phyloP scores from a whole-genome alignment of 2,888 invertebrate species.

The Apocheima hispidaria region DNA sequence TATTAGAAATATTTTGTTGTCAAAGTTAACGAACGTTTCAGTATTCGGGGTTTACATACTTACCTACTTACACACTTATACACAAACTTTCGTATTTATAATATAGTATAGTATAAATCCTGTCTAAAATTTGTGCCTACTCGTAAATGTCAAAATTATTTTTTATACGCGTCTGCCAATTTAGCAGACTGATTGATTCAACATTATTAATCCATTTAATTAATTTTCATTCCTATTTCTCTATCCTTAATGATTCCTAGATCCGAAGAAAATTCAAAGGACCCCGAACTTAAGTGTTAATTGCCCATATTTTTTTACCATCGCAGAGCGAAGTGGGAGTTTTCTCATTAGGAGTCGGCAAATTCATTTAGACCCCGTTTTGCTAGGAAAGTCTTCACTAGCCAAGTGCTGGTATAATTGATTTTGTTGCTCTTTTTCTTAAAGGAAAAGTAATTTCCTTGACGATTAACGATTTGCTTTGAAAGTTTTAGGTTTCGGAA shows the following conservation, averaged over 20 bases:
- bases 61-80: no score
- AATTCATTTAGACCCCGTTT: constrained; percentile 69
- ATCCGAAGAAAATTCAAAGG: constrained; percentile 35
- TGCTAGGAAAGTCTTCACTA: constrained; percentile 47
- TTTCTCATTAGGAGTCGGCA: constrained; percentile 75
- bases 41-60: no score
- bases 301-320: constrained; percentile 61
- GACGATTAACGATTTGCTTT: constrained; percentile 33
- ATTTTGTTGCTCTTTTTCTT: constrained; percentile 45
- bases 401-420: constrained; percentile 54
- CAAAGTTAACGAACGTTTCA: no score
- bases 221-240: constrained; percentile 16
- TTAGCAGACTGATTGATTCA: neutral
- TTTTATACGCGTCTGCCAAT: neutral
- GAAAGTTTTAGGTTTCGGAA: constrained; percentile 1
- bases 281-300: constrained; percentile 56
- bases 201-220: neutral
- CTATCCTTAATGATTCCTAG: constrained; percentile 15
- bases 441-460: constrained; percentile 38
- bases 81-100: no score
- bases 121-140: no score
- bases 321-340: constrained; percentile 63
- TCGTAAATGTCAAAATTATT: neutral
- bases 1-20: no score
- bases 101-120: no score